These are phyloP conservation scores for Apodemia zela DNA, from an alignment of 2,888 invertebrate species.

Conservation along the genomic window DNA sequence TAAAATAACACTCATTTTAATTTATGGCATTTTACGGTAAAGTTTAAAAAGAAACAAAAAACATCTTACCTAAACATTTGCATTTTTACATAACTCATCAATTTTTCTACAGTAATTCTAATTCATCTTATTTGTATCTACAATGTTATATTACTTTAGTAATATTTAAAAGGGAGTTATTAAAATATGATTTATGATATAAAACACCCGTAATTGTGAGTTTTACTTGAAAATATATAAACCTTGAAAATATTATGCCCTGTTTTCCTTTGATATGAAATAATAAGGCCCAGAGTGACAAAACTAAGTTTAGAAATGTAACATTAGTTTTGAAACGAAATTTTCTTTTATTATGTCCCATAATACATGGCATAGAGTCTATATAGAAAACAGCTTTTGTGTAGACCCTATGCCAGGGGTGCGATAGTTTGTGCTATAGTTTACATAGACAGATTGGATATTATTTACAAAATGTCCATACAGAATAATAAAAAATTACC, in stretches of 20 bases:
- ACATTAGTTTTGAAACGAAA: no score
- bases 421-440: no score
- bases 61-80: neutral
- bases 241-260: neutral
- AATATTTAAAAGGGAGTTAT: conserved; percentile 2
- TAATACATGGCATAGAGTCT: no score
- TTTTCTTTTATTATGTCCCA: no score
- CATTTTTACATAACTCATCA: neutral
- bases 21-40: conserved; percentile 3
- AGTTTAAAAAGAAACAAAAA: neutral
- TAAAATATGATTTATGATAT: conserved; percentile 10
- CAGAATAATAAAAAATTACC: no score
- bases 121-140: neutral
- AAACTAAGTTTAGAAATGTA: no score
- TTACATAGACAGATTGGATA: no score
- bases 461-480: no score
- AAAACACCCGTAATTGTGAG: conserved; percentile 5
- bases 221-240: neutral
- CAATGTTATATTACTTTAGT: conserved; percentile 2
- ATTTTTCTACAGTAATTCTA: neutral
- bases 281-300: neutral
- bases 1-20: conserved; percentile 5
- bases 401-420: no score
- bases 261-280: conserved; percentile 11
- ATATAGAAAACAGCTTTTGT: no score